Conservation (phyloP, 2,888 invertebrate species). For the Ecliptopera silaceata region DNA sequence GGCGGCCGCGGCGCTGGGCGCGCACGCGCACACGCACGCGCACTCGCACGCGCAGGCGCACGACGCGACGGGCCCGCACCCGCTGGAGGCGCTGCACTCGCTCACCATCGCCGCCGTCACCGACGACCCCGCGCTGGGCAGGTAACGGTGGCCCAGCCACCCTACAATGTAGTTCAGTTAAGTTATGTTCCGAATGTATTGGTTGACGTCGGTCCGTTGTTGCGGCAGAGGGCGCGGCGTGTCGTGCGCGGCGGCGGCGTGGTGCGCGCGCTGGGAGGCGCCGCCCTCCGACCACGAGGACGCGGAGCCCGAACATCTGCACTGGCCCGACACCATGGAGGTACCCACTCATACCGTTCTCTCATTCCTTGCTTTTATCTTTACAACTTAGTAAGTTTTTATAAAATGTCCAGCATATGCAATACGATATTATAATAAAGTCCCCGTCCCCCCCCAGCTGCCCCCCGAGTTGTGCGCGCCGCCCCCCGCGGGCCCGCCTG, state of each 20-base stretch:
- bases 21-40: constrained; percentile 83
- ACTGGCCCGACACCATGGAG: constrained; percentile 80
- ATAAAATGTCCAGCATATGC: no score
- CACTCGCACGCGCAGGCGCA: constrained; percentile 73
- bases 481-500: neutral
- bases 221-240: constrained; percentile 1
- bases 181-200: no score
- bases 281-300: constrained; percentile 56
- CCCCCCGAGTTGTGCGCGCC: neutral
- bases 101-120: constrained; percentile 58
- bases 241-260: constrained; percentile 14
- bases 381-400: no score
- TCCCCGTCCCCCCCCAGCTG: neutral
- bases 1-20: constrained; percentile 54
- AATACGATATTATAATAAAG: no score
- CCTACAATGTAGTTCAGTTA: no score
- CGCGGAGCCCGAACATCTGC: constrained; percentile 86
- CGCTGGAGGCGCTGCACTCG: constrained; percentile 47
- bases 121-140: constrained; percentile 84
- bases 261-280: constrained; percentile 36
- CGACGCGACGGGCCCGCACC: constrained; percentile 72
- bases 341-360: constrained; percentile 33
- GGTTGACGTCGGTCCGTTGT: no score
- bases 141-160: no score
- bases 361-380: no score